Conservation (phyloP, 2,888 invertebrate species). For the Drosophila prolongata region DNA sequence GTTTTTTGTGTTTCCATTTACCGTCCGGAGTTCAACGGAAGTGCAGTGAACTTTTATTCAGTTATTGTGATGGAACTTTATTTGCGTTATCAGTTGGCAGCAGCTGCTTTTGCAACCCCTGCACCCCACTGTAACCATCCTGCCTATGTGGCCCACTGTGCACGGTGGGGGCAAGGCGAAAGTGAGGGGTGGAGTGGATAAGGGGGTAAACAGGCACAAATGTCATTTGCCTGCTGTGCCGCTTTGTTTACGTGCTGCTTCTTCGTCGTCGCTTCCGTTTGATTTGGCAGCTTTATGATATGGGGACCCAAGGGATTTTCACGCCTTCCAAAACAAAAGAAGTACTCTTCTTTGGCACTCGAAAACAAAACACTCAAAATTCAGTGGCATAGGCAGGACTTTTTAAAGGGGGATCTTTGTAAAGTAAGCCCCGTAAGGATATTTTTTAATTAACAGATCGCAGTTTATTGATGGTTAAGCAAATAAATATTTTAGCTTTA, state of each 20-base stretch:
- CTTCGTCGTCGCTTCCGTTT: constrained; percentile 72
- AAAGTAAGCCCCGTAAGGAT: no score
- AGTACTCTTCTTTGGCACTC: constrained; percentile 5
- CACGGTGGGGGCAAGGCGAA: constrained; percentile 16
- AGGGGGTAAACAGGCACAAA: constrained; percentile 50
- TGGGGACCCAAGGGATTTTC: constrained; percentile 69
- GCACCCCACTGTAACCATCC: constrained; percentile 13
- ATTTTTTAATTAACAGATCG: no score
- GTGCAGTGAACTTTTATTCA: constrained; percentile 35
- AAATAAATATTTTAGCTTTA: no score
- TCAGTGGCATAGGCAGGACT: neutral
- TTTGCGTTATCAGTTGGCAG: constrained; percentile 38
- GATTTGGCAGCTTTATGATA: constrained; percentile 75
- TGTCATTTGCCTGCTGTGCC: constrained; percentile 65
- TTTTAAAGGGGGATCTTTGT: neutral
- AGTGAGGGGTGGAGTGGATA: no score
- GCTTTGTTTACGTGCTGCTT: constrained; percentile 33
- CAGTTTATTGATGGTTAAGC: no score
- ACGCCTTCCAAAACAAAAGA: constrained; percentile 50
- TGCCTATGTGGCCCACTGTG: constrained; percentile 55
- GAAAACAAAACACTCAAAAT: constrained; percentile 17
- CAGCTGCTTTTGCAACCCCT: constrained; percentile 15
- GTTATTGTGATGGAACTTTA: constrained; percentile 28
- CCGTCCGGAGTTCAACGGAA: constrained; percentile 31
- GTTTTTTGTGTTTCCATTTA: neutral